Conservation (phyloP, 2,888 invertebrate genomes). For the Ornithoptera alexandrae region DNA sequence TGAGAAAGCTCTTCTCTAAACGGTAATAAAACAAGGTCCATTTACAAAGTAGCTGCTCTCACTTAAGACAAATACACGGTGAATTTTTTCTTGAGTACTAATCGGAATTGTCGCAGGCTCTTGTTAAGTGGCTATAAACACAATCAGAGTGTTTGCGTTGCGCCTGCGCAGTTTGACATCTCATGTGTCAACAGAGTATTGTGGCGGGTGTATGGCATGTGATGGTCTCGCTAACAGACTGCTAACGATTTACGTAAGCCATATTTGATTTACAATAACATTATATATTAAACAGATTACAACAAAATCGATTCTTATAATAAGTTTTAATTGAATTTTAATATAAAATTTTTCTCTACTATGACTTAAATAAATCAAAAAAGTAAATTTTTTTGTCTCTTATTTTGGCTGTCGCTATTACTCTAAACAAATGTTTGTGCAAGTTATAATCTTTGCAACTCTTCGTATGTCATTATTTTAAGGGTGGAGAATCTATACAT, state of each 20-base stretch:
- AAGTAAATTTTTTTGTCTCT: no score
- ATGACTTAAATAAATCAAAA: no score
- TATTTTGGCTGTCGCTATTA: no score
- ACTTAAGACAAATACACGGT: constrained; percentile 63
- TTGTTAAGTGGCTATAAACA: constrained; percentile 80
- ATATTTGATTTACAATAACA: constrained; percentile 32
- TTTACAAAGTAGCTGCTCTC: constrained; percentile 73
- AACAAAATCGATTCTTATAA: constrained; percentile 20
- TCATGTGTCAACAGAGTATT: constrained; percentile 62
- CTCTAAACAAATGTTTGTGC: no score
- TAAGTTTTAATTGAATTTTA: not conserved
- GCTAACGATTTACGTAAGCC: constrained; percentile 68
- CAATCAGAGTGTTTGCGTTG: constrained; percentile 70
- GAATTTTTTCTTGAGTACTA: constrained; percentile 70
- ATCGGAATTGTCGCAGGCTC: constrained; percentile 73
- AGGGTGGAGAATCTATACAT: no score
- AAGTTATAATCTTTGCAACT: no score
- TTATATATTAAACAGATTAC: constrained; percentile 24
- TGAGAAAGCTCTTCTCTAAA: constrained; percentile 26
- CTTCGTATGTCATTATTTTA: no score
- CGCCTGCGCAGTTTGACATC: constrained; percentile 68
- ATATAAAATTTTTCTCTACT: not conserved
- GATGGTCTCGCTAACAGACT: constrained; percentile 64
- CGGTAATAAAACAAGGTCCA: constrained; percentile 43
- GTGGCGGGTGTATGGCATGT: constrained; percentile 54